phyloP scores from a whole-genome alignment of 2,797 vertebrate genomes.

The Peromyscus aztecus region DNA sequence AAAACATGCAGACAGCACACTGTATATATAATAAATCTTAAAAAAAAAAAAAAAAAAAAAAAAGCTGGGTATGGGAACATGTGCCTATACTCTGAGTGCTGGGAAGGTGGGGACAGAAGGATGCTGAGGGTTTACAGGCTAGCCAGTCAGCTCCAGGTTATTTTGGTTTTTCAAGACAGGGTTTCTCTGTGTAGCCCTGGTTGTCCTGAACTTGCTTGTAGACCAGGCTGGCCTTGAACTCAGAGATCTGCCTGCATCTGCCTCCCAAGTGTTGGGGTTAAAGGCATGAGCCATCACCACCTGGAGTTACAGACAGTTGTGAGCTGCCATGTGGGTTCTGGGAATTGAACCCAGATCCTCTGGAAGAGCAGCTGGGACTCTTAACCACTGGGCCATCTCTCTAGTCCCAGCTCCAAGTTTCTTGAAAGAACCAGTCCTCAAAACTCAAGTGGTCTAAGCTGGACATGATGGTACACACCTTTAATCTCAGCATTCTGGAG shows the following conservation, averaged over 20 bases:
- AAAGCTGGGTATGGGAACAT: not conserved
- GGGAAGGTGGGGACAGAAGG: no score
- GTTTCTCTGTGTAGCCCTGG: not conserved
- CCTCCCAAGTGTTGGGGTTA: not conserved
- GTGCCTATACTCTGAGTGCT: no score
- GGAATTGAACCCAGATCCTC: not conserved
- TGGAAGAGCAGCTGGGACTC: not conserved
- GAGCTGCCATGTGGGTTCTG: not conserved
- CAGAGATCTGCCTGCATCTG: not conserved
- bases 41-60: not conserved
- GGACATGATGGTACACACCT: not conserved
- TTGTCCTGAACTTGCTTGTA: not conserved
- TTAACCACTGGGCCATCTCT: not conserved
- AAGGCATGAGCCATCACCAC: not conserved
- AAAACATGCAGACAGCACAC: no score
- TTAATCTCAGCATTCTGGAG: not conserved
- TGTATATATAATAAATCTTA: no score
- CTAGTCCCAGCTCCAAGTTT: not conserved
- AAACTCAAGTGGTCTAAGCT: not conserved
- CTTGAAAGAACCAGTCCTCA: not conserved
- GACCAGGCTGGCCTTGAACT: not conserved
- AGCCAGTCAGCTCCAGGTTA: not conserved
- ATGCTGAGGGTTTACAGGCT: not conserved
- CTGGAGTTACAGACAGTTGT: not conserved
- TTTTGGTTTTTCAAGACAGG: not conserved